phyloP scores from a whole-genome alignment of 2,888 invertebrate genomes.

The Platycnemis pennipes region DNA sequence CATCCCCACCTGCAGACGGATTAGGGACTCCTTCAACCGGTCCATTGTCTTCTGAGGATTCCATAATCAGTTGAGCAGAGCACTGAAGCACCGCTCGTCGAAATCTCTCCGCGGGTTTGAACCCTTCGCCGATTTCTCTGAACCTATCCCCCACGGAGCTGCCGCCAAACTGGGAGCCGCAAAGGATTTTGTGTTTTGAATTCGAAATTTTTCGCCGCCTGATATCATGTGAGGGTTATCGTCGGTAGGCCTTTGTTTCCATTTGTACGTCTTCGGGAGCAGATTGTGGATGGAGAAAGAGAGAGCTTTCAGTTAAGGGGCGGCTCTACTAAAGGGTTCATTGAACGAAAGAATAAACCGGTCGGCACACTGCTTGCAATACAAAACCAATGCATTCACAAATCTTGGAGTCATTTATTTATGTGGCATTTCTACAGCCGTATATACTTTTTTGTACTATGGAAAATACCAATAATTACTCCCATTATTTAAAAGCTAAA shows the following conservation, averaged over 20 bases:
- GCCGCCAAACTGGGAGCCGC: conserved; percentile 44
- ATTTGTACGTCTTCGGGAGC: neutral
- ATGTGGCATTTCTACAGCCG: too few relatives aligned
- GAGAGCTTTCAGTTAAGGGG: neutral
- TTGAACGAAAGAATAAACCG: neutral
- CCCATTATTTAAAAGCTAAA: too few relatives aligned
- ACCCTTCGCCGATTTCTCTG: neutral
- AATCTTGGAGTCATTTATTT: neutral
- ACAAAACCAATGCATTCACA: neutral
- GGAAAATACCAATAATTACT: too few relatives aligned
- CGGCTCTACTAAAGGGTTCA: neutral
- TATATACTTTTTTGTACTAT: too few relatives aligned
- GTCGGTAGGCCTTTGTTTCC: neutral
- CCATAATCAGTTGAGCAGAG: neutral
- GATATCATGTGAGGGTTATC: conserved; percentile 33
- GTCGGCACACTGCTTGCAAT: neutral
- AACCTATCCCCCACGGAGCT: neutral
- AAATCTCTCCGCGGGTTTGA: neutral
- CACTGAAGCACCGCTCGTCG: neutral
- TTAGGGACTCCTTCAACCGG: neutral
- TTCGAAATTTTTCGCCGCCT: conserved; percentile 14
- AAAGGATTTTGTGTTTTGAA: conserved; percentile 6
- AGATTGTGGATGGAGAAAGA: neutral
- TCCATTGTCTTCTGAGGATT: neutral
- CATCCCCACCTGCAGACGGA: too few relatives aligned